Percentiles rank a stretch among this genome's conserved stretches.
phyloP scores from a whole-genome alignment of 30 jellyfish, hydroid and myxozoan genomes.

The Aurelia aurita complex sp. Pacific region DNA sequence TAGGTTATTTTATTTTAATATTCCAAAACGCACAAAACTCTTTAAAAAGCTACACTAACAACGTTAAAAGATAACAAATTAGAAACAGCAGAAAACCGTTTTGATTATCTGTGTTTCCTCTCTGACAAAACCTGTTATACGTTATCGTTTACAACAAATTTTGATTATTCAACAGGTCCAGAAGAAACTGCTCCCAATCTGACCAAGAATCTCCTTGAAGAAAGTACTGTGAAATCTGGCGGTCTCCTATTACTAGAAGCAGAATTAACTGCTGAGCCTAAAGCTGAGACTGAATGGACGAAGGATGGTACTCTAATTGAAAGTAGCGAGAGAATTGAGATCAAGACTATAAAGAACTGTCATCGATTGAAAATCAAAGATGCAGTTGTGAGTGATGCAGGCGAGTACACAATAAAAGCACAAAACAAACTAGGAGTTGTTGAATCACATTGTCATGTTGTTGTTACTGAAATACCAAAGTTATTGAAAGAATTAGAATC shows the following conservation, averaged over 20 bases:
- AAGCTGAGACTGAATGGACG: slow-evolving; percentile 78
- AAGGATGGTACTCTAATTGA: slow-evolving; percentile 46
- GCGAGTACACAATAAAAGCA: slow-evolving; percentile 61
- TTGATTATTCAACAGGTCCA: slow-evolving; percentile 37
- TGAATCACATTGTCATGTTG: slow-evolving; percentile 48
- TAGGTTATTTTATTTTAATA: too few relatives aligned
- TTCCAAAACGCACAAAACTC: too few relatives aligned
- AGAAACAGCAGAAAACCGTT: too few relatives aligned
- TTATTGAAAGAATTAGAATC: slow-evolving; percentile 66
- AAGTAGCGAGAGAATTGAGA: slow-evolving; percentile 24
- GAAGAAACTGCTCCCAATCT: slow-evolving; percentile 67
- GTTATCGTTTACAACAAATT: too few relatives aligned
- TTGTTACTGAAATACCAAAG: slow-evolving; percentile 65
- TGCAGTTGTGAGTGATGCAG: slow-evolving; percentile 49
- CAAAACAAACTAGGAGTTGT: slow-evolving; percentile 79
- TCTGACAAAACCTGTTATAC: too few relatives aligned
- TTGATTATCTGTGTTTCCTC: too few relatives aligned
- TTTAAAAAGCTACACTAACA: too few relatives aligned
- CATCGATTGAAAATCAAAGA: slow-evolving; percentile 47
- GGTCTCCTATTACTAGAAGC: slow-evolving; percentile 49
- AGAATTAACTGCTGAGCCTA: slow-evolving; percentile 69
- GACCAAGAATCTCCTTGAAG: slow-evolving; percentile 46
- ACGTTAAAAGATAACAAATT: too few relatives aligned
- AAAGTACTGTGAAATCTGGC: slow-evolving; percentile 33
- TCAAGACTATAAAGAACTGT: slow-evolving; percentile 6